phyloP scores from a whole-genome alignment of 1,140 invertebrate genomes.

The Popillia japonica region DNA sequence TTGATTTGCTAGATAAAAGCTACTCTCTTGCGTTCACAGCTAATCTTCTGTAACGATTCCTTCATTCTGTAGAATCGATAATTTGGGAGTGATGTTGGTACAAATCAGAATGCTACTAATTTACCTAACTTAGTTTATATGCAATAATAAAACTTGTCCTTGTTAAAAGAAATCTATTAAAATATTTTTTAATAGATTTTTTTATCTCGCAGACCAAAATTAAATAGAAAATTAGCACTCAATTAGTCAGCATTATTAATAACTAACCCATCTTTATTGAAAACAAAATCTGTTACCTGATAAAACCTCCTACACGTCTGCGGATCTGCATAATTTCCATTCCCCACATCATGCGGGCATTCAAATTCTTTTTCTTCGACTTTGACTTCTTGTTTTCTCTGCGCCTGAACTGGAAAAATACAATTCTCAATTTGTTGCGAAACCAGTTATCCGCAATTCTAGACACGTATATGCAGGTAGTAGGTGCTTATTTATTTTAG shows the following conservation, averaged over 20 bases:
- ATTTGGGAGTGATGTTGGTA: no score
- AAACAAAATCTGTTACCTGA: conserved; percentile 67
- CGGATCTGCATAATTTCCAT: conserved; percentile 92
- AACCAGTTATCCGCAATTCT: not conserved
- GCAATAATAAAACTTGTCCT: no score
- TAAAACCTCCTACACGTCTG: conserved; percentile 87
- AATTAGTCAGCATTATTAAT: not conserved
- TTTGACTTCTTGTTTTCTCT: conserved; percentile 50
- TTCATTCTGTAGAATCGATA: no score
- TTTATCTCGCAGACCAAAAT: no score
- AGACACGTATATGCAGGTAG: not conserved
- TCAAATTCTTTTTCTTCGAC: conserved; percentile 73
- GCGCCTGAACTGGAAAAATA: conserved; percentile 36
- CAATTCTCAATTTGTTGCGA: not conserved
- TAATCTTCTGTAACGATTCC: no score
- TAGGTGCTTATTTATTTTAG: not conserved
- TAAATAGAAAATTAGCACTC: no score
- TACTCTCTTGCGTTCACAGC: no score
- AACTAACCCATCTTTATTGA: not conserved
- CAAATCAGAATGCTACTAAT: no score
- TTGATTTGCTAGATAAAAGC: no score
- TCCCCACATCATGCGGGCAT: conserved; percentile 79
- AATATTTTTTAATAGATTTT: no score
- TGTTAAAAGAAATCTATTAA: no score
- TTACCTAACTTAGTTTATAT: no score